Percentiles rank a stretch among this genome's conserved stretches.
Evolutionary conservation across 2,113 vertebrate genomes (phyloP).

Genomic region (Brachyhypopomus occidentalis): DNA sequence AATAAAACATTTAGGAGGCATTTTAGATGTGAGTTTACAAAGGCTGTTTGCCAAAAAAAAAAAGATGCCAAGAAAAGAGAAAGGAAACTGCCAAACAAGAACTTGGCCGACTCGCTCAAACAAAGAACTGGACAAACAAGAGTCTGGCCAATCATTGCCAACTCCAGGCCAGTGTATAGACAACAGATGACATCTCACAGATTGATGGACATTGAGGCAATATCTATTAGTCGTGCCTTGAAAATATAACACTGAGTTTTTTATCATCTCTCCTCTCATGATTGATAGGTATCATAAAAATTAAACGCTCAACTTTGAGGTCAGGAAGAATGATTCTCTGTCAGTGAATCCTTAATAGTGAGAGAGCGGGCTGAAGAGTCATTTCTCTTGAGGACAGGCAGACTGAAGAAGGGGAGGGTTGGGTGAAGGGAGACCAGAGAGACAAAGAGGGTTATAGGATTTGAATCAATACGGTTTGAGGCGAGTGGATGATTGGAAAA

Average conservation of each 20-base stretch:
- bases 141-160: slow-evolving; percentile 14
- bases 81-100: slow-evolving; percentile 59
- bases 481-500: slow-evolving; percentile 73
- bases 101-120: slow-evolving; percentile 18
- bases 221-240: slow-evolving; percentile 69
- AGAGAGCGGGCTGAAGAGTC: slow-evolving; percentile 52
- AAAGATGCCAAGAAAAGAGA: slow-evolving; percentile 64
- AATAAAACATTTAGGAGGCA: slow-evolving; percentile 70
- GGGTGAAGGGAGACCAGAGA: slow-evolving; percentile 37
- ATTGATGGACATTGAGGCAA: slow-evolving; percentile 68
- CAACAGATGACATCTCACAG: slow-evolving; percentile 50
- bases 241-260: slow-evolving; percentile 65
- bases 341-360: slow-evolving; percentile 71
- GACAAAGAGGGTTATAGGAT: slow-evolving; percentile 75
- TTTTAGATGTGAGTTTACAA: slow-evolving; percentile 65
- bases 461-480: slow-evolving; percentile 78
- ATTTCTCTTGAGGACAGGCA: slow-evolving; percentile 71
- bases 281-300: slow-evolving; percentile 77
- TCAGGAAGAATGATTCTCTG: slow-evolving; percentile 76
- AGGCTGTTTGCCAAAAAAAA: slow-evolving; percentile 59
- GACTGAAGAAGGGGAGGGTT: slow-evolving; percentile 47
- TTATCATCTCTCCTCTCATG: slow-evolving; percentile 61
- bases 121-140: slow-evolving; percentile 43
- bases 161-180: not conserved
- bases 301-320: slow-evolving; percentile 74